Evolutionary conservation across 2,113 vertebrate genomes (phyloP), one percentile per base, ranked within the genome.

Genomic region (Anser brachyrhynchus): DNA sequence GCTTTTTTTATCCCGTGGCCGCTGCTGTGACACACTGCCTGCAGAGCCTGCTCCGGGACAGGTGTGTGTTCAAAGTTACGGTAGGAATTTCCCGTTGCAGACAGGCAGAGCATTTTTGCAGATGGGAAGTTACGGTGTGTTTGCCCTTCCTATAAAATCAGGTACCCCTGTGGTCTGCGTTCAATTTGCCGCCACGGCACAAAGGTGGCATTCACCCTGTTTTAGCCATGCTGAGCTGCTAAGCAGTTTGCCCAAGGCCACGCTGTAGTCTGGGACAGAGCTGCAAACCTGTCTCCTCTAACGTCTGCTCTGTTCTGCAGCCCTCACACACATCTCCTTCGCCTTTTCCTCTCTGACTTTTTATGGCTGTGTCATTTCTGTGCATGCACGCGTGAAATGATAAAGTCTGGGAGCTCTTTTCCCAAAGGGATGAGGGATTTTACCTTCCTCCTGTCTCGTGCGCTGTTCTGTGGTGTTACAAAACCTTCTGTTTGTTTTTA

Each of bases 61-160:
- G 49, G 9, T 61, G 17, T 35, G 9, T 41, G 31, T 35, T 44
- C 37, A 54, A 3, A 11, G 11, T 61, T 19, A 29, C 23, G 46
- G 57, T 22, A 22, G 33, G 74, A 35, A 12, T 70, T 59, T 75
- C 33, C 39, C 59, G 31, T 55, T 23, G 35, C 75, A 17, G 62
- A 43, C 15, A 20, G 1, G 1, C 9, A 15, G 25, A 2, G 10
- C 1, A 0, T 31, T 62, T 67, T 29, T 64, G n/a, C 49, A 58
- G 55, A 16, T 44, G 5, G 5, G 29, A 28, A 69, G 6, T 28
- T 14, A 21, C 20, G 5, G 25, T 18, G 1, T 3, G 0, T 39
- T 55, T 29, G 44, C 19, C 41, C 13, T 71, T 66, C 35, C 69
- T 46, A 1, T 37, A 37, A 55, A 87, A 62, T 46, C 51, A 11